These are phyloP conservation scores for Balaeniceps rex DNA, from an alignment of 2,113 vertebrate genomes.

Conservation along the genomic window DNA sequence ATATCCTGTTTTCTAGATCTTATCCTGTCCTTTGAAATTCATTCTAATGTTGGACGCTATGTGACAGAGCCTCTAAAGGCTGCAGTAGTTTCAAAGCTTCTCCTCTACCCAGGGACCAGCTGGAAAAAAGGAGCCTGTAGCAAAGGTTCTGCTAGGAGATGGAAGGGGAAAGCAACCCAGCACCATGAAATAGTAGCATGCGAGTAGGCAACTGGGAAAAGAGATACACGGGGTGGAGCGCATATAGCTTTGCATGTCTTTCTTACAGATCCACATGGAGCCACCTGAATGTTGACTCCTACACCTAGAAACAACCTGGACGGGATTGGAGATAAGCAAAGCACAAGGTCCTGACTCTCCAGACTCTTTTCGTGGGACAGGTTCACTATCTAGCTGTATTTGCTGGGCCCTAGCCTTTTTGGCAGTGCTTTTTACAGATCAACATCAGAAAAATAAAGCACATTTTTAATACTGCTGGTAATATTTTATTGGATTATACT, in stretches of 20 bases:
- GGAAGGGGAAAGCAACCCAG: neutral
- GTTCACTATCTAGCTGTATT: neutral
- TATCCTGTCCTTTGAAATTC: neutral
- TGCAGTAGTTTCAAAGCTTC: neutral
- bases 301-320: neutral
- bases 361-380: neutral
- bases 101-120: neutral
- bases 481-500: neutral
- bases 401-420: neutral
- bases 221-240: neutral
- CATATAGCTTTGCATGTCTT: neutral
- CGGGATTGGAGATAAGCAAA: neutral
- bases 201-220: neutral
- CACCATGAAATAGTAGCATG: rapidly evolving
- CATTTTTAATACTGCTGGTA: neutral
- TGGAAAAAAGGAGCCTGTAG: neutral
- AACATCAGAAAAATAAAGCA: neutral
- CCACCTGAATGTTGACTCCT: neutral
- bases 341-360: neutral
- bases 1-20: neutral
- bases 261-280: neutral
- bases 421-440: neutral
- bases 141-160: neutral
- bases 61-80: neutral
- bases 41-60: neutral